A percentile compares a stretch with the other conserved stretches of the same genome.
These are phyloP conservation scores for Spea bombifrons DNA, from an alignment of 2,113 vertebrate genomes.

Conservation along the genomic window DNA sequence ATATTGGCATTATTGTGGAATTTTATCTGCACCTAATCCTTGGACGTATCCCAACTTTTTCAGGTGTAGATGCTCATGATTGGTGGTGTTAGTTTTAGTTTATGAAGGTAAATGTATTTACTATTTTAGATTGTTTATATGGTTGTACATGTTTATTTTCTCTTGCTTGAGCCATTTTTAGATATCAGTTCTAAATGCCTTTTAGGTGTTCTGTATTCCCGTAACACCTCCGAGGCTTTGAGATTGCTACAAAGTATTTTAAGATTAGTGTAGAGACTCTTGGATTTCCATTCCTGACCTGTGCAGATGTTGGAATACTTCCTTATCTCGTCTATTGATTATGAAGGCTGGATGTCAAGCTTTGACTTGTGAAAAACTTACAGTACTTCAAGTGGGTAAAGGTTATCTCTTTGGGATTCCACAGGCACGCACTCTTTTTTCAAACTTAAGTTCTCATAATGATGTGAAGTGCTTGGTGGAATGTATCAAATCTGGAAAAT, in stretches of 20 bases:
- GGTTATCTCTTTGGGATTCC: conserved; percentile 37
- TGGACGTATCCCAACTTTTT: too few species aligned
- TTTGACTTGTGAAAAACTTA: conserved; percentile 33
- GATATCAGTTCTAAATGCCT: too few species aligned
- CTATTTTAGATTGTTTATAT: too few species aligned
- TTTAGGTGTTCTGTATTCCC: too few species aligned
- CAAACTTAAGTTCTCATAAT: conserved; percentile 14
- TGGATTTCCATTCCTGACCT: conserved; percentile 21
- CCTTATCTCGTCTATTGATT: conserved; percentile 39
- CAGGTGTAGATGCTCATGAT: too few species aligned
- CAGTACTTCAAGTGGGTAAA: conserved; percentile 26
- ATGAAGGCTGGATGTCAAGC: conserved; percentile 28
- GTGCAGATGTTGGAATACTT: conserved; percentile 9
- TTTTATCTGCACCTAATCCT: too few species aligned
- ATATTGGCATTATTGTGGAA: too few species aligned
- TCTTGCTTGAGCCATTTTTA: too few species aligned
- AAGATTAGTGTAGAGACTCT: conserved; percentile 7
- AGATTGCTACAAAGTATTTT: conserved; percentile 47
- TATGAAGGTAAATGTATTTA: too few species aligned
- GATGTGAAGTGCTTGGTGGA: conserved; percentile 7
- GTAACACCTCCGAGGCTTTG: conserved; percentile 6
- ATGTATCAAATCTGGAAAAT: conserved; percentile 11
- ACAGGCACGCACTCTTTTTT: conserved; percentile 13
- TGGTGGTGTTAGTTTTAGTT: too few species aligned
- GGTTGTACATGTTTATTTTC: too few species aligned